Evolutionary conservation across 1,140 invertebrate species (phyloP).

Genomic region (Nasonia longicornis): DNA sequence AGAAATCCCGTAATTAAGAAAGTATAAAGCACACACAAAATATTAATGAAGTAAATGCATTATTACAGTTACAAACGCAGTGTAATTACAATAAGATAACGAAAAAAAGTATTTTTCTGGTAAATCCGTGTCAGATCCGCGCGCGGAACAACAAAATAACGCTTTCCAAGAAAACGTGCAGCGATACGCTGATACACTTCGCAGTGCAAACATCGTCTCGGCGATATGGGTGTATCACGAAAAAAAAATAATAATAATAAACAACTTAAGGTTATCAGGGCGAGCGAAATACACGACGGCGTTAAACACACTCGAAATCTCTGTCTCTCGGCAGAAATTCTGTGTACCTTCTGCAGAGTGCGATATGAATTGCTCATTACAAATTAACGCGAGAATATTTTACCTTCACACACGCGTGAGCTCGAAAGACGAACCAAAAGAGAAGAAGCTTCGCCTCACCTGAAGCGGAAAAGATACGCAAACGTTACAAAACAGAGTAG

Average conservation of each 20-base stretch:
- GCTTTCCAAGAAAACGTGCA: conserved; percentile 9
- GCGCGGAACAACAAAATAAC: conserved; percentile 9
- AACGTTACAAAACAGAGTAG: background rate
- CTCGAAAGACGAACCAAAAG: background rate
- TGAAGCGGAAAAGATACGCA: conserved; percentile 3
- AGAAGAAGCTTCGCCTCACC: background rate
- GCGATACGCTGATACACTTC: background rate
- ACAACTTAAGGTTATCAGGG: conserved; percentile 33
- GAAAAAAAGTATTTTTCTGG: background rate
- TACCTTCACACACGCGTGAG: background rate
- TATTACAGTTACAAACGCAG: too few species aligned
- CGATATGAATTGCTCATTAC: background rate
- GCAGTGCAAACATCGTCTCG: conserved; percentile 29
- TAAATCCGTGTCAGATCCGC: background rate
- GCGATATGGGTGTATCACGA: conserved; percentile 25
- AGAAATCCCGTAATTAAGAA: too few species aligned
- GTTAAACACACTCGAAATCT: background rate
- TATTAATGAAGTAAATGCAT: too few species aligned
- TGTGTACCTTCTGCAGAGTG: background rate
- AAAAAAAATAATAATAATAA: conserved; percentile 7
- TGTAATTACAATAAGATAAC: background rate
- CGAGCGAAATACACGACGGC: background rate
- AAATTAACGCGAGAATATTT: background rate
- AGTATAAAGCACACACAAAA: too few species aligned
- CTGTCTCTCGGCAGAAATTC: background rate